Evolutionary conservation across 2,113 vertebrate genomes (phyloP).

Genomic region (Setophaga petechia): DNA sequence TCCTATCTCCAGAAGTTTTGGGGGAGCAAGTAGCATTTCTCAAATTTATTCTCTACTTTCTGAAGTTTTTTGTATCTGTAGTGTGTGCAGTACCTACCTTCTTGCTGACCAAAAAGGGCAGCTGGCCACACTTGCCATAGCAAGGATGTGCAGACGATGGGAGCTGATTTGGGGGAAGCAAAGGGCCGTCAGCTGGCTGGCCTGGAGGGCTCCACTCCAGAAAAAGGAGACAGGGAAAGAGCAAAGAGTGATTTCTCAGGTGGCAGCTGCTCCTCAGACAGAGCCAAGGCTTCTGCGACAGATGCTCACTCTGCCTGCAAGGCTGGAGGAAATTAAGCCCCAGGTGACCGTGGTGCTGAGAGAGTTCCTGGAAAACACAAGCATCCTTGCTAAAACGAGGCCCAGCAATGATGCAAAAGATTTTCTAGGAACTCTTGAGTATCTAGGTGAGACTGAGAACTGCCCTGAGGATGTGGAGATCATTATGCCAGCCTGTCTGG

Average conservation of each 20-base stretch:
- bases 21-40: neutral
- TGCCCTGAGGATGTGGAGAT: neutral
- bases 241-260: neutral
- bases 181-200: neutral
- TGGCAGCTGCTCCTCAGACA: constrained; percentile 8
- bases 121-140: neutral
- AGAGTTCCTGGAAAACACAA: constrained; percentile 34
- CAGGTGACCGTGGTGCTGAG: neutral
- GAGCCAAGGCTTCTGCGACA: constrained; percentile 4
- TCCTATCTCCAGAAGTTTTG: neutral
- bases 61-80: neutral
- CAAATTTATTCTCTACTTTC: neutral
- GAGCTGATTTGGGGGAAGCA: neutral
- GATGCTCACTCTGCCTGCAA: neutral
- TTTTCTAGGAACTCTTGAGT: constrained; percentile 46
- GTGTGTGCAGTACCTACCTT: neutral
- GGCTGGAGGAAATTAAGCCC: constrained; percentile 10
- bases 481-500: neutral
- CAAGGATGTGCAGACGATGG: neutral
- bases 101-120: neutral
- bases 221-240: neutral
- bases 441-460: neutral
- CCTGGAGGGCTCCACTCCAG: neutral
- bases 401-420: neutral
- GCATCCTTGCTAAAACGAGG: neutral